These are phyloP conservation scores for Laupala kohalensis DNA, from an alignment of 1,140 invertebrate species.

Conservation along the genomic window DNA sequence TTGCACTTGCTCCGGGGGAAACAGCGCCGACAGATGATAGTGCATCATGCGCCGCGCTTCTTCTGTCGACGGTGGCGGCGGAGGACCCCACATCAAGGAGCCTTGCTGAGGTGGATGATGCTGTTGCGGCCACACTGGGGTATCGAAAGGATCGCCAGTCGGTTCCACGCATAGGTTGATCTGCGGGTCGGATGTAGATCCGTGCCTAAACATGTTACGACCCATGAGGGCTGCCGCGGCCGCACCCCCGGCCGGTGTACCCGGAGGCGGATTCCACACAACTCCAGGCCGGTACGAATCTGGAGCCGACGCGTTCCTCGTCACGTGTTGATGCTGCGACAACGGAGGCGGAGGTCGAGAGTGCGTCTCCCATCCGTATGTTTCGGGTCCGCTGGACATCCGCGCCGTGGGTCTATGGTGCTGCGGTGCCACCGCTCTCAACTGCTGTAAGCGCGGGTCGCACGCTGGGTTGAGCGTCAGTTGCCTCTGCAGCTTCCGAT, in stretches of 20 bases:
- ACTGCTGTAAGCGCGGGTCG: conserved; percentile 51
- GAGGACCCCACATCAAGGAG: conserved; percentile 15
- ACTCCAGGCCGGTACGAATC: conserved; percentile 39
- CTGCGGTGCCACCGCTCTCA: conserved; percentile 13
- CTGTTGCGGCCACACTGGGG: conserved; percentile 5
- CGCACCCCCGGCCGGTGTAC: no score
- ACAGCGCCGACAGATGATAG: conserved; percentile 74
- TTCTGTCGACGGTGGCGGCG: conserved; percentile 30
- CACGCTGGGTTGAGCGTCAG: conserved; percentile 64
- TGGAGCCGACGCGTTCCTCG: conserved; percentile 66
- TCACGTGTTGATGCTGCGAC: conserved; percentile 38
- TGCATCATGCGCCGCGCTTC: conserved; percentile 61
- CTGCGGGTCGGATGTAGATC: conserved; percentile 49
- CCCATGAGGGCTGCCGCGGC: conserved; percentile 14
- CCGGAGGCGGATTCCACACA: conserved; percentile 29
- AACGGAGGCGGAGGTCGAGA: conserved; percentile 5
- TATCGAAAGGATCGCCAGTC: conserved; percentile 13
- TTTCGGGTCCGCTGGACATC: background rate
- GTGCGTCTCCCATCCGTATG: background rate
- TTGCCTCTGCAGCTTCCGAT: conserved; percentile 66
- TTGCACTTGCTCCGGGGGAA: conserved; percentile 75
- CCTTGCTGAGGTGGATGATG: background rate
- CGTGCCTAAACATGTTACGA: conserved; percentile 29
- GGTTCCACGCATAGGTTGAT: conserved; percentile 34
- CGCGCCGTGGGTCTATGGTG: background rate